Evolutionary conservation across 2,888 invertebrate species (phyloP), one percentile per base, ranked within the genome.

Genomic region (Acrobasis consociella): DNA sequence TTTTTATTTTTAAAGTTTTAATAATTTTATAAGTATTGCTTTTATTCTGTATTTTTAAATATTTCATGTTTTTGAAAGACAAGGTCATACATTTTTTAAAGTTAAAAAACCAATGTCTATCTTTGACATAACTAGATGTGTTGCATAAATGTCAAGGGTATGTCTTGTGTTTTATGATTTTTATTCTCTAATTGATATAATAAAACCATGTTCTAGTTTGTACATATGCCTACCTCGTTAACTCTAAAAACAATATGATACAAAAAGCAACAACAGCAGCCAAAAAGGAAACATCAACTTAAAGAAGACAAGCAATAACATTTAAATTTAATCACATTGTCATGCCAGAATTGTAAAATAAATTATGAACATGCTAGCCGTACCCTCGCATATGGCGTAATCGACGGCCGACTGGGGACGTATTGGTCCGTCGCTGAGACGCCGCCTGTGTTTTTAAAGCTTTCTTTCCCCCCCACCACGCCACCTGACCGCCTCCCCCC

Each of bases 391-490:
- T 74, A 75, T 75, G 81, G 67, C 78, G 89, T 89, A 91, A 91
- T 89, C 89, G 90, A 85, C 87, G 89, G 87, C 84, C 88, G 86
- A 83, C 82, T 83, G 85, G 90, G 91, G 90, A 91, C 90, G 89
- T 87, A 90, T 89, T 87, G 88, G 89, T 80, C 86, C 89, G 88
- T 87, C 89, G 89, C 80, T 80, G 91, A 90, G 90, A 90, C 89
- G 89, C 81, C 85, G 81, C 83, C 84, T 65, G 63, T 83, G 83
- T 82, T 83, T 83, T 83, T 85, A 86, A 84, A 85, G 82, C 83
- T 81, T 81, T 80, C 83, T 83, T 77, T 74, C 74, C 69, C 66
- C 72, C 69, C 70, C 66, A 64, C 60, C 17, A 62, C 65, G 60
- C 65, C 75, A 62, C 64, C 70, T 61, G 69, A 66, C 69, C 70